Percentiles rank a stretch among this genome's conserved stretches.
Conservation (phyloP, 2,888 invertebrate species). For the Cremastinae sp. region DNA sequence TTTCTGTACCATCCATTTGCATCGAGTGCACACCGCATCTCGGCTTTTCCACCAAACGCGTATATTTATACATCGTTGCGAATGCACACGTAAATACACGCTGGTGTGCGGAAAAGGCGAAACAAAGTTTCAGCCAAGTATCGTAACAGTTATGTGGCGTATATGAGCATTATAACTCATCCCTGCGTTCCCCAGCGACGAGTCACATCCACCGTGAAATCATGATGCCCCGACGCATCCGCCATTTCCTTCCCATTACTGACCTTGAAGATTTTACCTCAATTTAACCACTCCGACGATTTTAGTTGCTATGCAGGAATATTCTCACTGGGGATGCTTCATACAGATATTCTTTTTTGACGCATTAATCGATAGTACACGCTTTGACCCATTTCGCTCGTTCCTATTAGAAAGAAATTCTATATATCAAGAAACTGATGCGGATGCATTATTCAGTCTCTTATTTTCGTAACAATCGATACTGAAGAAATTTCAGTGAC, state of each 20-base stretch:
- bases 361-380: too few relatives aligned
- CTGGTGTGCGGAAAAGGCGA: background rate
- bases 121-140: conserved; percentile 32
- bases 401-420: too few relatives aligned
- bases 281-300: background rate
- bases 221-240: background rate
- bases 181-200: background rate
- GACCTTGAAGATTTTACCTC: background rate
- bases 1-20: conserved; percentile 49
- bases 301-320: too few relatives aligned
- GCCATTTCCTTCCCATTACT: background rate
- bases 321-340: too few relatives aligned
- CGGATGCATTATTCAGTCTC: too few relatives aligned
- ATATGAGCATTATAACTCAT: conserved; percentile 25
- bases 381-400: too few relatives aligned
- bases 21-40: conserved; percentile 11
- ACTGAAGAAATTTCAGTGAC: too few relatives aligned
- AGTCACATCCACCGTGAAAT: conserved; percentile 5
- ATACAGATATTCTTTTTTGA: too few relatives aligned
- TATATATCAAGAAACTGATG: too few relatives aligned
- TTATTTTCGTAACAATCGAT: too few relatives aligned
- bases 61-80: conserved; percentile 1
- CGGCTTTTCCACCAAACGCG: too few relatives aligned
- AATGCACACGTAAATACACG: background rate
- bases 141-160: conserved; percentile 19